Evolutionary conservation across 2,888 invertebrate genomes (phyloP).

Genomic region (Xanthorhoe spadicearia): DNA sequence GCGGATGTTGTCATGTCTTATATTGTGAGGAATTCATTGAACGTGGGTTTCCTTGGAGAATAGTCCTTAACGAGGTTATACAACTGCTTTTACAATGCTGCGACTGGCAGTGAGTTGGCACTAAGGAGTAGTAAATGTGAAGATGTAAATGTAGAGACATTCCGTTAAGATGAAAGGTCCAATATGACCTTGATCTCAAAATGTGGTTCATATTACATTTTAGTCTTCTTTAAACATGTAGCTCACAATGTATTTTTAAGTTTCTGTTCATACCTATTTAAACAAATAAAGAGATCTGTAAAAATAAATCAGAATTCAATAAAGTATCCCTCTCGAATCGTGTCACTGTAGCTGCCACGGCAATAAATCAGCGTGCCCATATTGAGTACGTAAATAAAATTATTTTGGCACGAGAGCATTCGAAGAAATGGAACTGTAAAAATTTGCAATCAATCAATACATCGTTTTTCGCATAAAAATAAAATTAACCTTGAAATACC

Average conservation of each 20-base stretch:
- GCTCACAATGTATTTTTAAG: too few species aligned
- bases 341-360: constrained; percentile 31
- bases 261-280: neutral
- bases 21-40: constrained; percentile 28
- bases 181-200: neutral
- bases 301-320: constrained; percentile 6
- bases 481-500: too few species aligned
- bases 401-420: constrained; percentile 38
- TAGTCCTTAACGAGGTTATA: constrained; percentile 24
- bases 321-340: too few species aligned
- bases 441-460: too few species aligned
- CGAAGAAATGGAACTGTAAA: neutral
- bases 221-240: neutral
- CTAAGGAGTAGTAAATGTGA: neutral
- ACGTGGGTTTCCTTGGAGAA: constrained; percentile 21
- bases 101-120: neutral
- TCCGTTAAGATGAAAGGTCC: neutral
- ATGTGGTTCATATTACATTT: neutral
- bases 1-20: constrained; percentile 43
- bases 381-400: constrained; percentile 51
- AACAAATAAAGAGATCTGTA: too few species aligned
- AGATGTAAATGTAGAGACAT: neutral
- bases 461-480: neutral
- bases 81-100: constrained; percentile 6
- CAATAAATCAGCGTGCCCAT: constrained; percentile 44